These are phyloP conservation scores for Drosophila ohnishii DNA, from an alignment of 1,140 invertebrate genomes.

Conservation along the genomic window DNA sequence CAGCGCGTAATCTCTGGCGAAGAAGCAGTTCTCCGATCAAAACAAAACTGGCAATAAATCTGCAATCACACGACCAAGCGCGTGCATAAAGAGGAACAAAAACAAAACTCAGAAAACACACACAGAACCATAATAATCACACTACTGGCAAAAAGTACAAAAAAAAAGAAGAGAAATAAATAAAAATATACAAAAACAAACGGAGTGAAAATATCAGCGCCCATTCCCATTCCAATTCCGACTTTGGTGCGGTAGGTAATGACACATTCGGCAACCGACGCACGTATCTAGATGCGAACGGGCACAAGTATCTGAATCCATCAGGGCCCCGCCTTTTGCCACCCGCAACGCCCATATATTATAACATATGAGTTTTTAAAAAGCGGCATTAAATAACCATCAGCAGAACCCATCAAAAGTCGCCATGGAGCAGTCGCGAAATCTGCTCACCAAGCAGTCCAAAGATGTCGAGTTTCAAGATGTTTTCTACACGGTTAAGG, in stretches of 20 bases:
- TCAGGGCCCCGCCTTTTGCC: conserved; percentile 24
- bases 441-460: conserved; percentile 63
- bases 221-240: conserved; percentile 42
- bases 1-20: conserved; percentile 58
- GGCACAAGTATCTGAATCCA: conserved; percentile 39
- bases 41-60: conserved; percentile 49
- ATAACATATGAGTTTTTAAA: conserved; percentile 34
- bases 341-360: conserved; percentile 16
- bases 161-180: conserved; percentile 19
- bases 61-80: conserved; percentile 36
- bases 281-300: conserved; percentile 50
- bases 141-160: conserved; percentile 9
- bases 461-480: conserved; percentile 83
- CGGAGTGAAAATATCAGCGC: conserved; percentile 16
- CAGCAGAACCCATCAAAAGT: conserved; percentile 18
- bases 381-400: conserved; percentile 53
- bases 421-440: conserved; percentile 67
- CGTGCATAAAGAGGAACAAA: conserved; percentile 49
- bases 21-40: conserved; percentile 31
- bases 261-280: conserved; percentile 57
- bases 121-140: conserved; percentile 22
- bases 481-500: conserved; percentile 75
- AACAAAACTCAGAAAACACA: conserved; percentile 20
- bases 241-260: conserved; percentile 60
- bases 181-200: conserved; percentile 11